Base-by-base conservation (phyloP, 2,888 invertebrate species). In the Clanis bilineata region DNA sequence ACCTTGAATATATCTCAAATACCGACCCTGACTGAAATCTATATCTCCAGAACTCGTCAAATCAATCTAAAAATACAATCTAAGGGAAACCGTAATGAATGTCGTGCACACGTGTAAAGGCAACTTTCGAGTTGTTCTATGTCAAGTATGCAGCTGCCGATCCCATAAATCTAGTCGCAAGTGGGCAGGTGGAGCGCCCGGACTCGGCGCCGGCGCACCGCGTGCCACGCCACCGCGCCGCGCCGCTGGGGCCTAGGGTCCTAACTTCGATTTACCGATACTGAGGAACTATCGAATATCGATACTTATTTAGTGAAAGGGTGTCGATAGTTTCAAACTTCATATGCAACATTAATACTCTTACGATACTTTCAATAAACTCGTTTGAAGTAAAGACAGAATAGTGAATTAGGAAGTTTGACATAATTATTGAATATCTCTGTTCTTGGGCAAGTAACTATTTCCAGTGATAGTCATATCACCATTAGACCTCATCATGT, bases 171-270 rank as follows among this genome's bases (percentile, higher is more conserved):
- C 82, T 79, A 65, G 64, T 54, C 58, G 72, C 77, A 78, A 83
- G 83, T 77, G 75, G 79, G 86, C 83, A 84, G 86, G 85, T 82
- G 81, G 76, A 51, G 22, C 78, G 69, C n/a, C n/a, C n/a, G n/a
- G n/a, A n/a, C n/a, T n/a, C 79, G 88, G 86, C 87, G 88, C 86
- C 86, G 79, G 82, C 83, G 79, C 80, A 76, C 51, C 51, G 51
- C 51, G 51, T 28, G 32, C 51, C 51, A 4, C 18, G 44, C 44
- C 44, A 18, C 28, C n/a, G n/a, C n/a, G n/a, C n/a, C n/a, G n/a
- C n/a, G n/a, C n/a, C n/a, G n/a, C n/a, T n/a, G n/a, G n/a, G n/a
- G n/a, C n/a, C n/a, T 18, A 41, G 41, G 41, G 41, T 18, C 7
- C 18, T 18, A 7, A 18, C 41, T 6, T 41, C 15, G 6, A 39